These are phyloP conservation scores for Oncorhynchus clarkii DNA, from an alignment of 2,113 vertebrate genomes.

Conservation along the genomic window DNA sequence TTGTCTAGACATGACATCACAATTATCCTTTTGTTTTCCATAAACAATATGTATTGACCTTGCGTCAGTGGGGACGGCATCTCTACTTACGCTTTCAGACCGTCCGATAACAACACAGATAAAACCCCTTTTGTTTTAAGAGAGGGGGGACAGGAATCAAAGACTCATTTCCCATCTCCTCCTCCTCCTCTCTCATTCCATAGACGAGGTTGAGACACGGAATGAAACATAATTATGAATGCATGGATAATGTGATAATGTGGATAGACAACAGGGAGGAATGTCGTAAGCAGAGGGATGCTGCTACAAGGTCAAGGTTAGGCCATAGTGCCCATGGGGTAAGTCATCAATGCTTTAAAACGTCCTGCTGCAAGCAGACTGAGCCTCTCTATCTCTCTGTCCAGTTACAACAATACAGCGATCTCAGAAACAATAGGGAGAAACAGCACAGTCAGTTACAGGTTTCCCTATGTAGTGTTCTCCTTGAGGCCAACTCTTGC, in stretches of 20 bases:
- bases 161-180: constrained; percentile 42
- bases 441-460: background rate
- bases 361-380: background rate
- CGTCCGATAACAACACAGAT: constrained; percentile 67
- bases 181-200: background rate
- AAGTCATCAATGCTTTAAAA: no score
- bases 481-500: no score
- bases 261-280: constrained; percentile 9
- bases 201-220: constrained; percentile 8
- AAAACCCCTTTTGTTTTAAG: constrained; percentile 67
- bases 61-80: constrained; percentile 73
- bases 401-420: background rate
- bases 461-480: no score
- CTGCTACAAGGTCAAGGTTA: background rate
- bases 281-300: background rate
- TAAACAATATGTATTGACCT: constrained; percentile 90
- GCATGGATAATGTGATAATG: constrained; percentile 34
- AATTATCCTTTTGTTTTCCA: constrained; percentile 92
- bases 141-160: constrained; percentile 35
- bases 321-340: no score
- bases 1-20: constrained; percentile 99
- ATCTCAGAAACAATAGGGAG: background rate
- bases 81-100: constrained; percentile 70
- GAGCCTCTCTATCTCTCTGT: background rate
- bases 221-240: constrained; percentile 44